Evolutionary conservation across 1,140 invertebrate genomes (phyloP).

Genomic region (Dysdera silvatica): DNA sequence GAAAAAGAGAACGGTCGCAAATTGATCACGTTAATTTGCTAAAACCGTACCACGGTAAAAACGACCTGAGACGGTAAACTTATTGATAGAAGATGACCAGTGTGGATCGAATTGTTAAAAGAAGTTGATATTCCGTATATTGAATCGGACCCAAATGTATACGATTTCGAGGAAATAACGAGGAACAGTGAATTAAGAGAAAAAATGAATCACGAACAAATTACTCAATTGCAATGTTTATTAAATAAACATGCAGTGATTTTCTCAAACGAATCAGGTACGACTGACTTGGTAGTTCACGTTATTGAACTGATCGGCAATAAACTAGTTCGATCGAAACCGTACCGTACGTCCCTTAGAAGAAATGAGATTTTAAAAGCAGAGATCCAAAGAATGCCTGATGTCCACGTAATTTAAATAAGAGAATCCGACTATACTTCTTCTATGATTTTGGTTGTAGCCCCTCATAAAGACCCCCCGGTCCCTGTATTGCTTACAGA

Average conservation of each 20-base stretch:
- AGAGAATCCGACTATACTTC: not conserved
- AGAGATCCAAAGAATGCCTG: not conserved
- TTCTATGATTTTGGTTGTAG: not conserved
- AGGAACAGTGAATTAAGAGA: not conserved
- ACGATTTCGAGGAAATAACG: not conserved
- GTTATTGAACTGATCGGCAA: not conserved
- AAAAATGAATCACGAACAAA: not conserved
- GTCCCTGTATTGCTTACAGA: not conserved
- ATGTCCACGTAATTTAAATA: not conserved
- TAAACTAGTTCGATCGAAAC: not conserved
- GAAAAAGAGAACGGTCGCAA: not conserved
- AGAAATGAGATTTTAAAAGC: not conserved
- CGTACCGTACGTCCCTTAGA: not conserved
- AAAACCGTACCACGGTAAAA: not conserved
- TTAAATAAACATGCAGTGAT: not conserved
- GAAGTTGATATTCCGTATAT: not conserved
- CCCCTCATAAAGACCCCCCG: not conserved
- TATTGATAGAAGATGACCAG: not conserved
- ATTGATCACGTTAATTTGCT: not conserved
- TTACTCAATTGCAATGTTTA: not conserved
- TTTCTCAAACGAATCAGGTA: not conserved
- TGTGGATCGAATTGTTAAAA: too few species aligned
- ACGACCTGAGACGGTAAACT: not conserved
- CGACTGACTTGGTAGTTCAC: not conserved
- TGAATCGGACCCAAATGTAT: not conserved